These are phyloP conservation scores for Channa argus DNA, from an alignment of 2,113 vertebrate species.

Conservation along the genomic window DNA sequence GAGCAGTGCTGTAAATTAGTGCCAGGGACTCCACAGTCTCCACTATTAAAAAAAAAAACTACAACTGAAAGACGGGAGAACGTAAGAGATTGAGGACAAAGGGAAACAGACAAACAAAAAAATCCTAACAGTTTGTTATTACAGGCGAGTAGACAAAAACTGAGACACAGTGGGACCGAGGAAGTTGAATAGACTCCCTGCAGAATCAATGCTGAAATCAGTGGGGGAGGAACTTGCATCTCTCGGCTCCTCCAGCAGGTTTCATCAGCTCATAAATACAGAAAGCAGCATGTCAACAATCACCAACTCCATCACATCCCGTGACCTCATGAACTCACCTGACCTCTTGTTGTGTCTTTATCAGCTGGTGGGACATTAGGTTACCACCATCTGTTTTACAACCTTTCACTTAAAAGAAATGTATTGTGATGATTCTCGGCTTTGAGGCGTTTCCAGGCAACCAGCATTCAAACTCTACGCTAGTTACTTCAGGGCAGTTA, in stretches of 20 bases:
- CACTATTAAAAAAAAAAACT: no score
- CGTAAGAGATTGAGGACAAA: neutral
- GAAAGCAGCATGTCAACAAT: neutral
- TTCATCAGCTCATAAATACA: conserved; percentile 20
- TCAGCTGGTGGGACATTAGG: no score
- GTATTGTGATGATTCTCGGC: no score
- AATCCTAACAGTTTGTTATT: neutral
- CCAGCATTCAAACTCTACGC: no score
- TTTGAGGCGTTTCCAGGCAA: no score
- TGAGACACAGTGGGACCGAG: neutral
- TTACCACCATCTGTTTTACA: no score
- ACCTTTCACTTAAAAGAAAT: neutral
- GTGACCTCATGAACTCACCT: neutral
- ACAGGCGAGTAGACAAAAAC: neutral
- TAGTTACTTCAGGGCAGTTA: neutral
- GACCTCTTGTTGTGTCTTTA: neutral
- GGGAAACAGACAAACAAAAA: neutral
- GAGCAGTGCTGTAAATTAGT: no score
- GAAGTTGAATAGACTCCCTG: neutral
- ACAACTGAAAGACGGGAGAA: no score
- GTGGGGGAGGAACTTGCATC: conserved; percentile 7
- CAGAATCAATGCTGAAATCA: conserved; percentile 28
- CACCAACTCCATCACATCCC: neutral
- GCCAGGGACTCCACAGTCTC: no score
- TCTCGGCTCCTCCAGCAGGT: conserved; percentile 6